Conservation (phyloP, 2,113 vertebrate genomes). For the Epinephelus lanceolatus region DNA sequence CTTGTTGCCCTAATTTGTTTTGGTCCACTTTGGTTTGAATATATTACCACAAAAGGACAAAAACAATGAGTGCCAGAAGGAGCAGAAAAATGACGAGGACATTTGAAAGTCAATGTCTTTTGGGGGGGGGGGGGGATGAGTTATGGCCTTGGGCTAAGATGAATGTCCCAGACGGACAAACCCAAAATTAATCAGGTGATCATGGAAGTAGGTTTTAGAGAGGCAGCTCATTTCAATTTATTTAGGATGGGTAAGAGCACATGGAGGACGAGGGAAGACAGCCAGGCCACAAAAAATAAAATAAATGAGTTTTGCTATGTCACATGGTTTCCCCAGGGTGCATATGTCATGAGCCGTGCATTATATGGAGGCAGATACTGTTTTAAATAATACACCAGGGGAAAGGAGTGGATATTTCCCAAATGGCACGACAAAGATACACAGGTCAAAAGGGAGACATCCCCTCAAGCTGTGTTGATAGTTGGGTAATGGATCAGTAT, state of each 20-base stretch:
- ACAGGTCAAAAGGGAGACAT: conserved; percentile 12
- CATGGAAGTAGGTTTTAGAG: conserved; percentile 48
- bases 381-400: conserved; percentile 49
- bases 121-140: neutral
- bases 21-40: conserved; percentile 27
- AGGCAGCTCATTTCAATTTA: conserved; percentile 58
- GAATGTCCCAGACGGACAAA: conserved; percentile 50
- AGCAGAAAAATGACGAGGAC: conserved; percentile 38
- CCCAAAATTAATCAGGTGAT: conserved; percentile 65
- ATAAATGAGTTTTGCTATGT: conserved; percentile 27
- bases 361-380: conserved; percentile 39
- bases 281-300: conserved; percentile 12
- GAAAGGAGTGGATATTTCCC: neutral
- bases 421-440: conserved; percentile 20
- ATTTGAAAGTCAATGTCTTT: conserved; percentile 68
- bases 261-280: conserved; percentile 34
- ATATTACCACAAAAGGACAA: conserved; percentile 34
- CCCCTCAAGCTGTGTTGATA: conserved; percentile 1
- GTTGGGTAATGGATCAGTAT: conserved; percentile 17
- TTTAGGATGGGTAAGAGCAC: conserved; percentile 58
- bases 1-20: conserved; percentile 49
- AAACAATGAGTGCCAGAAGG: conserved; percentile 39
- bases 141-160: conserved; percentile 47
- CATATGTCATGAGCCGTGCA: conserved; percentile 33
- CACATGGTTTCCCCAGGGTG: conserved; percentile 35